Base-by-base conservation (phyloP, 1,140 invertebrate genomes). In the Drosophila malerkotliana region DNA sequence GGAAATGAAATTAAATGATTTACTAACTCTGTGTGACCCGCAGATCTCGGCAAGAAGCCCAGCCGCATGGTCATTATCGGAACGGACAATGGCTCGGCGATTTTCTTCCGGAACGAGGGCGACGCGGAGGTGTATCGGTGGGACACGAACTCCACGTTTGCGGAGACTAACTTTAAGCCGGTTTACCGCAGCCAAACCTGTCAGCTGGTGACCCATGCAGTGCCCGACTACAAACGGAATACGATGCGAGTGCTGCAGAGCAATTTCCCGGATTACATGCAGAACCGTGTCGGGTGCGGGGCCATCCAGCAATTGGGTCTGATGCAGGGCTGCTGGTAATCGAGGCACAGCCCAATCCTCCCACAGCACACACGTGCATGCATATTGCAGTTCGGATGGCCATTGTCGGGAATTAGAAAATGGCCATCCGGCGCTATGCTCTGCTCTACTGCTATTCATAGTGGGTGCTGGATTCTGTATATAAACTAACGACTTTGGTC, bases 201-300 rank as follows among this genome's bases (percentile, higher is more conserved):
- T 67, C 90, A 92, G 34, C 72, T 95, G 64, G 90, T 94, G 3
- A 94, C 94, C 5, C 93, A 94, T 21, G 93, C 94, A 0, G 75
- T 93, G 6, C 92, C 94, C 2, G 94, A 94, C 74, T 92, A 93
- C 68, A 93, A 92, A 28, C 90, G 92, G 2, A 92, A 91, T n/a
- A 91, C 92, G 49, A 94, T 95, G 92, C 88, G 94, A 6, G 92
- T 94, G 3, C 79, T 95, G 39, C 93, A 95, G 74, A 94, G 93
- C 51, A 95, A 95, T 79, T 94, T 95, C 79, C 93, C 92, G 0
- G 94, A 95, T 90, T 95, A 92, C 74, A 93, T 95, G 79, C 92
- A 93, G 52, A 93, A 93, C 54, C 94, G 92, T 8, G 93, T 94
- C 12, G 94, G 94, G 10, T 94, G 94, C 72, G 94, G 94, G 3